Evolutionary conservation across 2,113 vertebrate species (phyloP), one percentile per base, ranked within the genome.

Genomic region (Paedocypris sp.): DNA sequence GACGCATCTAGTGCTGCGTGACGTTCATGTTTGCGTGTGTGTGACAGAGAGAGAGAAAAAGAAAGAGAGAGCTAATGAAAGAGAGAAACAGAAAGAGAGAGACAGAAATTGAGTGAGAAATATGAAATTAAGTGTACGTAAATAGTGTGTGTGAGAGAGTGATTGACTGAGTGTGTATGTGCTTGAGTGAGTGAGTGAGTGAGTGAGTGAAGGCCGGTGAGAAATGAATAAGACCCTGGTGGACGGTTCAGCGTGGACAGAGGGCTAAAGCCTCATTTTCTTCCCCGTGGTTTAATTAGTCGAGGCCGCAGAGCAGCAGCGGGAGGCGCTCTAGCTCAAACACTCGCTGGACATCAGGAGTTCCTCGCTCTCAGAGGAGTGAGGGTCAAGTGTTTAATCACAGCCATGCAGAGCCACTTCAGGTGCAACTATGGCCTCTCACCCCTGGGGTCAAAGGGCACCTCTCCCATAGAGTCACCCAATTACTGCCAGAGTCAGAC

Each of bases 361-460:
- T 23, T 41, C 18, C 35, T 28, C 42, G 50, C 13, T 43, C 15
- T 63, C 53, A 20, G 23, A 20, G 32, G 36, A 22, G 49, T 28
- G 29, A 5, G 6, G 53, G 53, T 69, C 61, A 64, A 60, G 54
- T 66, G 20, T 66, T 39, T 58, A 68, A 63, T 51, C 60, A 62
- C 25, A 25, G 35, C n/a, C 31, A 56, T 29, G 36, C 51, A 33
- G 36, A 62, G 38, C 10, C 35, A 39, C 41, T 39, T 33, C 33
- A 49, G 25, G 19, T 53, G 32, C 48, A 49, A 64, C 25, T 60
- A 28, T 28, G 61, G 13, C 39, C 16, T 43, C 41, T 47, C 39
- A 69, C 41, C 62, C 28, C 22, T 3, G 25, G 54, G 61, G 39
- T 60, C 23, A 60, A 47, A 60, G 56, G 15, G 41, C 26, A 64